These are phyloP conservation scores for Darevskia nairensis DNA, from an alignment of 2,797 vertebrate species.

Conservation along the genomic window DNA sequence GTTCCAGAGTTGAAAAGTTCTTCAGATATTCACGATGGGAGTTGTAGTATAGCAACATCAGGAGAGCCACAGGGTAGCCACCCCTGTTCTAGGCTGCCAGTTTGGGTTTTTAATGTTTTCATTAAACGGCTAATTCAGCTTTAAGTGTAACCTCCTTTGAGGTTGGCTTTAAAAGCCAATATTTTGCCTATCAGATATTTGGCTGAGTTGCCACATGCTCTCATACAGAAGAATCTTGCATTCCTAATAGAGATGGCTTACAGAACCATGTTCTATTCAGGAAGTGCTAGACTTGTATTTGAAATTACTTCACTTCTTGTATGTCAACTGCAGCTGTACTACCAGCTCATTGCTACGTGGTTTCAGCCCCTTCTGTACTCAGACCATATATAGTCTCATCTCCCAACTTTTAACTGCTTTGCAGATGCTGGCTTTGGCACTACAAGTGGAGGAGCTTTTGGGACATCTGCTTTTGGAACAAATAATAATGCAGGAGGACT, in stretches of 20 bases:
- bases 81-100: background rate
- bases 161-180: background rate
- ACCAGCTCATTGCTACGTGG: no score
- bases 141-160: background rate
- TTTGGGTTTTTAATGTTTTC: background rate
- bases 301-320: fast-evolving
- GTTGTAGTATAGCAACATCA: no score
- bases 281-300: fast-evolving
- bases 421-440: conserved; percentile 89
- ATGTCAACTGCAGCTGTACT: fast-evolving
- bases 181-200: background rate
- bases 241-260: no score
- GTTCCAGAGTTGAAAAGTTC: no score
- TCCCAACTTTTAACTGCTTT: background rate
- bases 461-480: conserved; percentile 90
- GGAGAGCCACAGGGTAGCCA: no score
- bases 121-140: background rate
- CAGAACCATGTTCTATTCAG: fast-evolving
- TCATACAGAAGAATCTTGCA: fast-evolving
- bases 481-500: conserved; percentile 88
- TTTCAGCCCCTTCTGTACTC: fast-evolving
- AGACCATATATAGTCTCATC: fast-evolving
- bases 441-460: conserved; percentile 86
- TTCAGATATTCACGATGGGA: no score
- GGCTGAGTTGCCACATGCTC: no score